phyloP scores from a whole-genome alignment of 1,140 invertebrate genomes.

The Diplogasteroides magnus region DNA sequence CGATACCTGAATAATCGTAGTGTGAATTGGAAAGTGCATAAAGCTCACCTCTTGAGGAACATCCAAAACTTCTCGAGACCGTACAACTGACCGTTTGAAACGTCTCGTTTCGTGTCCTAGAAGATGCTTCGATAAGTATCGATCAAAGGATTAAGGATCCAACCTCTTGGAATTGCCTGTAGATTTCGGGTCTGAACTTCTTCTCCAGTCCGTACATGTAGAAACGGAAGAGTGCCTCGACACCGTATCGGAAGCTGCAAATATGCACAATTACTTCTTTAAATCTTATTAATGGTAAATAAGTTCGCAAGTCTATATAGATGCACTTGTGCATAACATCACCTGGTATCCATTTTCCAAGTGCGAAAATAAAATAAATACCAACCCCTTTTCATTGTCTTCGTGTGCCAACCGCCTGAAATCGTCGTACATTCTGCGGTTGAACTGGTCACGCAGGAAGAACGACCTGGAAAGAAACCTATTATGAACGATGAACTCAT shows the following conservation, averaged over 20 bases:
- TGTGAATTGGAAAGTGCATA: background rate
- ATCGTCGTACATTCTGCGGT: slow-evolving; percentile 95
- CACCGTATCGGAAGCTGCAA: slow-evolving; percentile 63
- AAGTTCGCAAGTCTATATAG: no score
- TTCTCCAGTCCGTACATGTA: slow-evolving; percentile 94
- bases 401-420: slow-evolving; percentile 82
- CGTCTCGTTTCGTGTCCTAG: slow-evolving; percentile 85
- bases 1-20: slow-evolving; percentile 68
- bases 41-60: slow-evolving; percentile 71
- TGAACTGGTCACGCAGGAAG: slow-evolving; percentile 95
- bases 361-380: background rate
- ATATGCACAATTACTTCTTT: slow-evolving; percentile 2
- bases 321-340: no score
- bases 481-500: no score
- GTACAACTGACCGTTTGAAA: slow-evolving; percentile 86
- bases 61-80: slow-evolving; percentile 99
- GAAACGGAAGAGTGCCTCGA: slow-evolving; percentile 97
- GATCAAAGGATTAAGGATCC: no score
- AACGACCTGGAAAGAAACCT: no score
- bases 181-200: slow-evolving; percentile 84
- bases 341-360: no score
- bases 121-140: no score
- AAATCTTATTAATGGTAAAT: no score
- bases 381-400: slow-evolving; percentile 79
- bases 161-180: slow-evolving; percentile 90